A percentile compares a stretch with the other conserved stretches of the same genome.
These are phyloP conservation scores for Papilio dardanus DNA, from an alignment of 1,140 invertebrate genomes.

Conservation along the genomic window DNA sequence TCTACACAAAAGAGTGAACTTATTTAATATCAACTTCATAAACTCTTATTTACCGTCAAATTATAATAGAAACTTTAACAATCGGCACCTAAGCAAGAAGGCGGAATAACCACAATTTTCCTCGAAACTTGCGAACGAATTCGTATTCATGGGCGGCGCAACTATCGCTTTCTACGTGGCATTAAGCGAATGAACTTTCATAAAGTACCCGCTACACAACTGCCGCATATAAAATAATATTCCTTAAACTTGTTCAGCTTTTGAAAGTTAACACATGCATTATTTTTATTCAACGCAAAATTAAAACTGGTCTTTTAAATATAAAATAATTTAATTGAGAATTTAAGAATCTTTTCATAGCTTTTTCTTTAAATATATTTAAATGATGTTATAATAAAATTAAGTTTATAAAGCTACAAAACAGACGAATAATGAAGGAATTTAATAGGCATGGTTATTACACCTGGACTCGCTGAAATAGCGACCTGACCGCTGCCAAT, in stretches of 20 bases:
- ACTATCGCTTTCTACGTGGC: constrained; percentile 32
- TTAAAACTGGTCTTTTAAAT: neutral
- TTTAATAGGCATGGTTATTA: no score
- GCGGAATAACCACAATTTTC: constrained; percentile 33
- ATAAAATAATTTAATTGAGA: neutral
- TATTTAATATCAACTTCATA: constrained; percentile 22
- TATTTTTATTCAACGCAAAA: neutral
- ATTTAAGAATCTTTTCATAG: constrained; percentile 18
- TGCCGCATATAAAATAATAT: neutral
- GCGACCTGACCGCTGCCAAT: no score
- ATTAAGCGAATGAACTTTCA: constrained; percentile 27
- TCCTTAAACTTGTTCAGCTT: neutral
- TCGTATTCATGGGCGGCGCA: constrained; percentile 30
- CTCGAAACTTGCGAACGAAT: constrained; percentile 29
- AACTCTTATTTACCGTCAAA: constrained; percentile 23
- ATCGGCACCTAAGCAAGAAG: constrained; percentile 29
- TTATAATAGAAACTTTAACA: constrained; percentile 29
- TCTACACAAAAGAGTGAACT: neutral
- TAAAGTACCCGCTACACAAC: neutral
- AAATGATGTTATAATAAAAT: neutral
- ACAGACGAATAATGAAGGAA: no score
- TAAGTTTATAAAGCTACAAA: neutral
- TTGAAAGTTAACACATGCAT: neutral
- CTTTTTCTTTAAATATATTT: neutral
- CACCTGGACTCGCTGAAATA: no score